phyloP scores from a whole-genome alignment of 2,113 vertebrate species.

The Anoura caudifer region DNA sequence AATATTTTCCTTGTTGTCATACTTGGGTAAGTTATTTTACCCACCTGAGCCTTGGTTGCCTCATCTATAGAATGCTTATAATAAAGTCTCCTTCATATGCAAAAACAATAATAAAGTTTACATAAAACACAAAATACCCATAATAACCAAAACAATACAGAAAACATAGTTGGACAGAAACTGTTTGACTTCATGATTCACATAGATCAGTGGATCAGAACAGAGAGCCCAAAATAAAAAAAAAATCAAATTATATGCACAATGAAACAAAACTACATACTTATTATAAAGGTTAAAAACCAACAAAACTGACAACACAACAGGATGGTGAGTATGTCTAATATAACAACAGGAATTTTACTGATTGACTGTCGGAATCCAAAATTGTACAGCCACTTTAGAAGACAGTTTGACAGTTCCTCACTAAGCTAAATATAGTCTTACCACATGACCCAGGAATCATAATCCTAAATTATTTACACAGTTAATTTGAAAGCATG shows the following conservation, averaged over 20 bases:
- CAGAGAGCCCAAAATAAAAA: neutral
- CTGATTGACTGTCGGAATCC: no score
- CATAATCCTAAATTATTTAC: neutral
- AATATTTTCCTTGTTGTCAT: neutral
- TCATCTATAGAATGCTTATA: neutral
- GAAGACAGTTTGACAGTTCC: no score
- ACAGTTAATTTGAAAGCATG: no score
- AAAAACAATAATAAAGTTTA: neutral
- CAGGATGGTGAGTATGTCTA: neutral
- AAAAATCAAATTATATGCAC: neutral
- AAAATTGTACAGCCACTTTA: no score
- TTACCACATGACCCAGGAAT: neutral
- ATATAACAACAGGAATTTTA: no score
- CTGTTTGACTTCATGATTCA: neutral
- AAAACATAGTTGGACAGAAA: neutral
- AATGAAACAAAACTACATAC: neutral
- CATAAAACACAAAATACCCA: neutral
- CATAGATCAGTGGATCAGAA: neutral
- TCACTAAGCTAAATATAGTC: no score
- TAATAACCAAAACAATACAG: neutral
- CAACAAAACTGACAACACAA: neutral
- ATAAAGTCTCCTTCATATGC: neutral
- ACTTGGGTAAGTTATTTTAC: neutral
- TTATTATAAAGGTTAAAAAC: no score
- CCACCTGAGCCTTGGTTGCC: neutral